A percentile compares a stretch with the other conserved stretches of the same genome.
Conservation (phyloP, 2,113 vertebrate genomes). For the Leptosomus discolor region DNA sequence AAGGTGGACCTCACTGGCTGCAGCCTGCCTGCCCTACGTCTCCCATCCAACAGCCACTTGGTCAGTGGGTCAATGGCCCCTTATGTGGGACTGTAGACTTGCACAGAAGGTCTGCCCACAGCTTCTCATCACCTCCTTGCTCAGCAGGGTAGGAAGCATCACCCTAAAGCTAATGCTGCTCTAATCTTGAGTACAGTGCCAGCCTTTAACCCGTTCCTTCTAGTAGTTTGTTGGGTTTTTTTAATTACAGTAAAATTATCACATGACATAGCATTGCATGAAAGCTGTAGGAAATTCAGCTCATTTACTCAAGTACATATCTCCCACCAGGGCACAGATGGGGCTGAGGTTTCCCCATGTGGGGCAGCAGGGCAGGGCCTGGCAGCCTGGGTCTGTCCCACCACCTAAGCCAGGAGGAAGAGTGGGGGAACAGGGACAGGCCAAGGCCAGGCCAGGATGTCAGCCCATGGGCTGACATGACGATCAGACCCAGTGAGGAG, state of each 20-base stretch:
- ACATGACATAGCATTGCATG: background rate
- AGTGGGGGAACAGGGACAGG: rapidly evolving
- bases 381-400: background rate
- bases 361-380: background rate
- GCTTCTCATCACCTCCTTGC: background rate
- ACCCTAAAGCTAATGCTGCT: background rate
- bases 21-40: rapidly evolving
- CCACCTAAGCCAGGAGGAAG: rapidly evolving
- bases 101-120: background rate
- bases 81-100: no score
- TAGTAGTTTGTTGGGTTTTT: no score
- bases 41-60: background rate
- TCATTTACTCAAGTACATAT: background rate
- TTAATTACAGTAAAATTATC: background rate
- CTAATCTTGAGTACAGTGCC: background rate
- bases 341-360: background rate
- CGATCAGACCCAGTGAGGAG: background rate
- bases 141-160: background rate
- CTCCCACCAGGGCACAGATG: background rate
- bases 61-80: background rate
- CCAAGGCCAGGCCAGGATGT: background rate
- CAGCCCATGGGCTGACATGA: background rate
- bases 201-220: background rate
- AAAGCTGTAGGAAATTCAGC: background rate
- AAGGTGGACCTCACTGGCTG: rapidly evolving